Evolutionary conservation across 2,113 vertebrate species (phyloP), one percentile per base, ranked within the genome.

Genomic region (Trematomus loennbergii): DNA sequence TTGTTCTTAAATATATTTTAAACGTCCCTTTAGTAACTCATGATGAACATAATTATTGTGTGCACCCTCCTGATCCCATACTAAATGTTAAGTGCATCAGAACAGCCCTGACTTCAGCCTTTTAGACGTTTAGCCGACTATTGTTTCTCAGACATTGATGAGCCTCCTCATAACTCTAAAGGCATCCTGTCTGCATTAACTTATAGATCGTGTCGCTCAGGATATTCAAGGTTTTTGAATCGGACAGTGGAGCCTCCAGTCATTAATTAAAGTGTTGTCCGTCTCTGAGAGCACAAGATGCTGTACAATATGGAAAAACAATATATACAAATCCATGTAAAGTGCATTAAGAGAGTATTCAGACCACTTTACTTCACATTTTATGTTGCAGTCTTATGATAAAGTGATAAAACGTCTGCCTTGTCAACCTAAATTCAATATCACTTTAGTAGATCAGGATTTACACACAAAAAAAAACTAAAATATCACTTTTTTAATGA

Each of bases 161-260:
- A 33, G 45, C 12, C 18, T 46, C 17, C 43, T 13, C 52, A 73
- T 66, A 62, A 65, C 70, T 52, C 40, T 36, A 64, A 74, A 88
- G 58, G 36, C 72, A 85, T 77, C 82, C 76, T 74, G 78, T 80
- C 79, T 80, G 36, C 76, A 54, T 62, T 46, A 71, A 85, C 78
- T 66, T 53, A 62, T 17, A 67, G 68, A 86, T 69, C 49, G 40
- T 2, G 71, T 69, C 50, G 48, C 45, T 67, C 17, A 7, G 67
- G 71, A 57, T 60, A 45, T 40, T 78, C 15, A 78, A 60, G 53
- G 33, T 45, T 54, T 77, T 67, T 67, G 12, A 66, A 18, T 54
- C 61, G 43, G 73, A 11, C 69, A 22, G 40, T 40, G 46, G 70
- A 78, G 62, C 33, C 22, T 33, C 20, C 18, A 58, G 15, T 36